Evolutionary conservation across 1,140 invertebrate species (phyloP).

Genomic region (Trichonephila clavipes): DNA sequence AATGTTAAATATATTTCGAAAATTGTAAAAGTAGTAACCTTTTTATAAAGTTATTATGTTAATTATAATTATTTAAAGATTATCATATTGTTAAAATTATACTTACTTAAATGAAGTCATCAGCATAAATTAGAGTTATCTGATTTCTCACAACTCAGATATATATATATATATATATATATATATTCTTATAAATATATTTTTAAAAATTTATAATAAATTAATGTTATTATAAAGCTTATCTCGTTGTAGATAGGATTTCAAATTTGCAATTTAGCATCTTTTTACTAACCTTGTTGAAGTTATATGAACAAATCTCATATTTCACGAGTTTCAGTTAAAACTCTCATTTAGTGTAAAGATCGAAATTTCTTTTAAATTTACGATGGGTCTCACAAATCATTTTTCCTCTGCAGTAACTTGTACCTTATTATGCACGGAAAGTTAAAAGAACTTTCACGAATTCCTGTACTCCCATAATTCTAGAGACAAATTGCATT

Average conservation of each 20-base stretch:
- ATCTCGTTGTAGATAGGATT: neutral
- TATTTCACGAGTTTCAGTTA: neutral
- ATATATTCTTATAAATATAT: too few species aligned
- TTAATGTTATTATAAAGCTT: too few species aligned
- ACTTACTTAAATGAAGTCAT: too few species aligned
- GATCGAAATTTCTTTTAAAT: neutral
- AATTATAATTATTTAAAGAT: too few species aligned
- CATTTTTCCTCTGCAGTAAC: neutral
- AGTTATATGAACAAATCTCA: neutral
- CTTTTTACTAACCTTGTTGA: neutral
- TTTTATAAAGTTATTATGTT: too few species aligned
- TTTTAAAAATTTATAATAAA: too few species aligned
- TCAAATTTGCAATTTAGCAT: neutral
- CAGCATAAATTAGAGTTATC: too few species aligned
- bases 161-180: too few species aligned
- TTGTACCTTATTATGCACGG: neutral
- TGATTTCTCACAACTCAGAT: too few species aligned
- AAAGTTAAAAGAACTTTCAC: neutral
- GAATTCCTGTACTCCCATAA: neutral
- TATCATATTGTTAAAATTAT: too few species aligned
- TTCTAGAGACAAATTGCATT: constrained; percentile 5
- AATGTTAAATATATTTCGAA: too few species aligned
- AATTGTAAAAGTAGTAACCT: too few species aligned
- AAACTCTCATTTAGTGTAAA: neutral
- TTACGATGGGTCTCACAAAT: neutral